Conservation (phyloP, 1,140 invertebrate genomes). For the Elysia chlorotica region DNA sequence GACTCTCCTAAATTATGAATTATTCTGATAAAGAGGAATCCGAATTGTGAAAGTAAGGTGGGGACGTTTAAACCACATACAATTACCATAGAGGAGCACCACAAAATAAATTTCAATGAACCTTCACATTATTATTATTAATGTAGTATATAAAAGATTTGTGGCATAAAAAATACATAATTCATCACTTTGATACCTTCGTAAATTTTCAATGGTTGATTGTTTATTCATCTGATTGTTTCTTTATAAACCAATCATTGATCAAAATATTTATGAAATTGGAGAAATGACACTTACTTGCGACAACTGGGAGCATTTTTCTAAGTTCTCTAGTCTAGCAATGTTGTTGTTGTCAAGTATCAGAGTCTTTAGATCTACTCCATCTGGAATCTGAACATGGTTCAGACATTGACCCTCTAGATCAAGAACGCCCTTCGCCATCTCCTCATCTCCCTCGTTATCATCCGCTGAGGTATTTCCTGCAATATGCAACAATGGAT, state of each 20-base stretch:
- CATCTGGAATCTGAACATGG: conserved; percentile 59
- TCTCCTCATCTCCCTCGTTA: conserved; percentile 26
- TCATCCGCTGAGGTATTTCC: no score
- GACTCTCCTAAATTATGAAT: no score
- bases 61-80: no score
- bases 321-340: conserved; percentile 83
- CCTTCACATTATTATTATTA: background rate
- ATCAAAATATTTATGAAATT: no score
- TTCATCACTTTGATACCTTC: no score
- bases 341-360: conserved; percentile 87
- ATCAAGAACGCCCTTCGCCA: conserved; percentile 55
- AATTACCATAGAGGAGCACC: background rate
- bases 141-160: background rate
- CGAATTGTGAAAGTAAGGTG: no score
- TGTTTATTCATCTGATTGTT: background rate
- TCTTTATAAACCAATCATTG: background rate
- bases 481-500: no score
- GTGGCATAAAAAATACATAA: no score
- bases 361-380: conserved; percentile 67
- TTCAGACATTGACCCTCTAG: conserved; percentile 60
- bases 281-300: conserved; percentile 68
- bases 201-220: background rate
- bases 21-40: no score
- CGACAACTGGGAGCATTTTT: conserved; percentile 78
- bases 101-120: background rate